Evolutionary conservation across 1,140 invertebrate genomes (phyloP), one percentile per base, ranked within the genome.

Genomic region (Wasmannia auropunctata): DNA sequence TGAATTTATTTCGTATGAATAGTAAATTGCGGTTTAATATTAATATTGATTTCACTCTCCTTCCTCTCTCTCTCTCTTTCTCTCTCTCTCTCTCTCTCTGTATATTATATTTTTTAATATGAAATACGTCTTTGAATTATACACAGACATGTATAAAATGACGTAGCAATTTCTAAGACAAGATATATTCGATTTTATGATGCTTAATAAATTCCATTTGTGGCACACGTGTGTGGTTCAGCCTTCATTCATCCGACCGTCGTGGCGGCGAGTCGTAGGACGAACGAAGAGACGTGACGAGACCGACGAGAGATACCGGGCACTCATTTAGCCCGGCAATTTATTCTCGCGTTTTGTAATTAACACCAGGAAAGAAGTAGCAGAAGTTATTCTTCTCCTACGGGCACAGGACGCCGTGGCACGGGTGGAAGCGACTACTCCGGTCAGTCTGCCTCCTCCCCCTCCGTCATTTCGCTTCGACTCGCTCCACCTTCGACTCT

Each of bases 311-410:
- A 81, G 60, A 87, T 75, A 74, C 70, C 80, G 60, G 22, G 28
- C 86, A 83, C 90, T 92, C 91, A 91, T 94, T 93, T 93, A 89
- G 90, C 85, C 79, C 79, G 85, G 92, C 93, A 94, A 94, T 94
- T 94, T 94, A 93, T 95, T 93, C 93, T 93, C 93, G 92, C 91
- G 90, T 94, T 94, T 93, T 92, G 93, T 93, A 94, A 95, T 95
- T 95, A 94, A 94, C 92, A 91, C 93, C 87, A 87, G 86, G 87
- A 90, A 91, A 92, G 92, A 92, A 93, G 92, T 92, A 91, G 86
- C 86, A 83, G 67, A 80, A 85, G 90, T 84, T 81, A 76, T 89
- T 74, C 77, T 72, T 86, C 90, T 87, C 75, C 86, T 81, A 85
- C 76, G 86, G 88, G 76, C 88, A 83, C 75, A 67, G 72, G 87